Conservation (phyloP, 2,888 invertebrate genomes). For the Protula sp. region DNA sequence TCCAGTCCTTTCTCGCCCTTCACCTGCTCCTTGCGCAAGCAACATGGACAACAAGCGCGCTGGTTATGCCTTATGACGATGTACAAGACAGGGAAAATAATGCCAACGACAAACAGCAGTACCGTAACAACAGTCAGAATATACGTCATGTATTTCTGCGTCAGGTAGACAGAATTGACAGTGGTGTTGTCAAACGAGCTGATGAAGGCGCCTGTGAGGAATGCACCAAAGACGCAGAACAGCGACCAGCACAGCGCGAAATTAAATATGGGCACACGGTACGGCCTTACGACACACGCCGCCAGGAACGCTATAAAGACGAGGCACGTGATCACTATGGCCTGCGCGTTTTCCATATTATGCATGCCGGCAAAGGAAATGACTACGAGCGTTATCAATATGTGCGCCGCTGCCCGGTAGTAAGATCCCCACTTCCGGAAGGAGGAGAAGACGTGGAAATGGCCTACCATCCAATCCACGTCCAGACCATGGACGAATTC, state of each 20-base stretch:
- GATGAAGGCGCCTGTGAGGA: slow-evolving; percentile 33
- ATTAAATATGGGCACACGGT: slow-evolving; percentile 37
- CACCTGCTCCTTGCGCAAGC: not conserved
- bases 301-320: slow-evolving; percentile 22
- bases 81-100: slow-evolving; percentile 23
- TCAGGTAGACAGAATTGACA: slow-evolving; percentile 24
- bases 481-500: slow-evolving; percentile 46
- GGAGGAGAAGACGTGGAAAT: slow-evolving; percentile 43
- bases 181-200: slow-evolving; percentile 19
- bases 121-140: slow-evolving; percentile 30
- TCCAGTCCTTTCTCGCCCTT: too few species aligned
- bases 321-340: slow-evolving; percentile 22
- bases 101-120: slow-evolving; percentile 25
- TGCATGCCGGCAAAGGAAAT: slow-evolving; percentile 32
- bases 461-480: slow-evolving; percentile 35
- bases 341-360: slow-evolving; percentile 30
- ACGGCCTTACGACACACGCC: slow-evolving; percentile 33
- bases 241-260: slow-evolving; percentile 30
- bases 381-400: slow-evolving; percentile 31
- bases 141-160: slow-evolving; percentile 27
- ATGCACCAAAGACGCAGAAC: slow-evolving; percentile 29
- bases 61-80: slow-evolving; percentile 1
- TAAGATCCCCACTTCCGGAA: slow-evolving; percentile 36
- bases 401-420: slow-evolving; percentile 31
- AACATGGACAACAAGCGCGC: slow-evolving; percentile 9